Evolutionary conservation across 53 echinoderm and acorn worm species (phyloP).

Genomic region (Antedon mediterranea): DNA sequence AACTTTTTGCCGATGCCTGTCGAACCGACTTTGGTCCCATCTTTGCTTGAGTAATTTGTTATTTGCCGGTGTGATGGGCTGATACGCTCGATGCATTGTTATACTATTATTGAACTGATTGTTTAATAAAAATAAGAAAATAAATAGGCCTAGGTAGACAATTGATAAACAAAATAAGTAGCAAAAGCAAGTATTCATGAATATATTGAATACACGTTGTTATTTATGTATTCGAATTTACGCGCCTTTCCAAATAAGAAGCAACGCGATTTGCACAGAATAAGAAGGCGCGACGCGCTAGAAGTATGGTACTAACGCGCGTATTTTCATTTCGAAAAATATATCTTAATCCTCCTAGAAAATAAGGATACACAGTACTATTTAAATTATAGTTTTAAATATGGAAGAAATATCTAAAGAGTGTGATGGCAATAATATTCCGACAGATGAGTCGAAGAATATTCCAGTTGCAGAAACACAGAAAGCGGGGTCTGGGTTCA

Average conservation of each 20-base stretch:
- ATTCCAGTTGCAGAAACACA: too few species aligned
- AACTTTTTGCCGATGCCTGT: conserved; percentile 76
- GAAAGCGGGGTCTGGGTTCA: neutral
- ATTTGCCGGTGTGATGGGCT: conserved; percentile 92
- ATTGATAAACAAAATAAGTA: conserved; percentile 4
- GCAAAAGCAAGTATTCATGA: neutral
- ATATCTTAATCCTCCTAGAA: too few species aligned
- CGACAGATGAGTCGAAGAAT: too few species aligned
- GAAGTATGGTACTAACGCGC: too few species aligned
- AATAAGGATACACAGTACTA: too few species aligned
- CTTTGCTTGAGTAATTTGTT: conserved; percentile 79
- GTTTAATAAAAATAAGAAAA: neutral
- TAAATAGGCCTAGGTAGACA: neutral
- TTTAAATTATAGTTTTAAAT: neutral
- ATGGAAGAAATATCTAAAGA: neutral
- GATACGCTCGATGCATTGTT: conserved; percentile 84
- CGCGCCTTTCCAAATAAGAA: neutral
- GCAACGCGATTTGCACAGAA: too few species aligned
- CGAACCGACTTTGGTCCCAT: conserved; percentile 91
- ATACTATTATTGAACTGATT: neutral
- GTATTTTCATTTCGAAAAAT: too few species aligned
- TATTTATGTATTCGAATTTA: neutral
- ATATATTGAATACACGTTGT: neutral
- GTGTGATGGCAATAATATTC: neutral
- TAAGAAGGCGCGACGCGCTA: too few species aligned